phyloP scores from a whole-genome alignment of 2,113 vertebrate species.

The Actinemys pallida region DNA sequence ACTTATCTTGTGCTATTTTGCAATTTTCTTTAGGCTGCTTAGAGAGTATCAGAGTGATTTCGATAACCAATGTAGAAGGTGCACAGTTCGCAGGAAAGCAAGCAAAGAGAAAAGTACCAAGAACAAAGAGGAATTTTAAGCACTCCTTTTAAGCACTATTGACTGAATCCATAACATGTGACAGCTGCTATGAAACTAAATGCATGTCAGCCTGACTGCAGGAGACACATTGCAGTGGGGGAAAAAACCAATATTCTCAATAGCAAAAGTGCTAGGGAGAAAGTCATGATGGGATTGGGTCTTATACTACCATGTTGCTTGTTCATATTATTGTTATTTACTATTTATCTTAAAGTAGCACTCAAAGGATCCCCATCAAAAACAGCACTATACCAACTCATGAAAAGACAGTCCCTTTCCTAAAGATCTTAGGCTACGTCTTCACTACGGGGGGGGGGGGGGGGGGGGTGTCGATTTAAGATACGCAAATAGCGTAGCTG shows the following conservation, averaged over 20 bases:
- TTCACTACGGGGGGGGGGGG: too few relatives aligned
- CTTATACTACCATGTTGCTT: background rate
- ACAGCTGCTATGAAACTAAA: conserved; percentile 38
- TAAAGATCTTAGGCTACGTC: background rate
- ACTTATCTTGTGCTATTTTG: background rate
- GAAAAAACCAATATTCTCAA: conserved; percentile 26
- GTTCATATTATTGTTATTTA: conserved; percentile 23
- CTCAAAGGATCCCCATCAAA: conserved; percentile 37
- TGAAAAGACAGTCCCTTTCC: background rate
- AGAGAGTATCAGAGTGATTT: background rate
- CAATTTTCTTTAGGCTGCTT: background rate
- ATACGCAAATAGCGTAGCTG: too few relatives aligned
- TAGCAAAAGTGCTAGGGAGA: conserved; percentile 26
- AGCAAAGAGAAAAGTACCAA: background rate
- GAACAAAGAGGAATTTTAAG: conserved; percentile 45
- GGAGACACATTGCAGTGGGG: background rate
- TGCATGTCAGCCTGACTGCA: conserved; percentile 29
- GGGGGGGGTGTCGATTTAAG: too few relatives aligned
- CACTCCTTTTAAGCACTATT: background rate
- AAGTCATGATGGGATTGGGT: background rate
- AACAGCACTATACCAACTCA: background rate
- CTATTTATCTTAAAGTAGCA: conserved; percentile 40
- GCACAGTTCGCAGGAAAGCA: background rate
- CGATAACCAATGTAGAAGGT: background rate
- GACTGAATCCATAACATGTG: conserved; percentile 12